A percentile compares a stretch with the other conserved stretches of the same genome.
Evolutionary conservation across 2,888 invertebrate species (phyloP).

Genomic region (Philereme vetulata): DNA sequence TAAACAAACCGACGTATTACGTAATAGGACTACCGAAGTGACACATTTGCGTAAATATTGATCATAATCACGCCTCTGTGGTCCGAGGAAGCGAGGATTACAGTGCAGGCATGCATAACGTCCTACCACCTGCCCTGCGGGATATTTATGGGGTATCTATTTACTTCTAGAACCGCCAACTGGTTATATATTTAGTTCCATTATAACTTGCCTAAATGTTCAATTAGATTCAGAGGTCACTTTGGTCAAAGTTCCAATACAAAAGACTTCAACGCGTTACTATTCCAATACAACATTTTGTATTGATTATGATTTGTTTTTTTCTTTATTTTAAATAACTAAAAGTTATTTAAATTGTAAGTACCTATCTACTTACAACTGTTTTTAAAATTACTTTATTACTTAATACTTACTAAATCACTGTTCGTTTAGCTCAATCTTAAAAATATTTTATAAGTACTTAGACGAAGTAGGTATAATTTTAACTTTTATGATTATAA

Average conservation of each 20-base stretch:
- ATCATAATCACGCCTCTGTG: conserved; percentile 70
- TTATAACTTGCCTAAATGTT: not conserved
- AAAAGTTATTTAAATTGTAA: too few relatives aligned
- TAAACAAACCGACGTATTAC: conserved; percentile 65
- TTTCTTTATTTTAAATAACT: not conserved
- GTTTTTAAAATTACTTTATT: too few relatives aligned
- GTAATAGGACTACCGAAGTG: conserved; percentile 63
- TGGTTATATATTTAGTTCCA: not conserved
- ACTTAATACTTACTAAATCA: too few relatives aligned
- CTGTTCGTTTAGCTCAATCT: too few relatives aligned
- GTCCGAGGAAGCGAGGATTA: conserved; percentile 55
- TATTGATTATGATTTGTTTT: not conserved
- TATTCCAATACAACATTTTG: conserved; percentile 8
- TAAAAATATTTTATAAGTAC: too few relatives aligned
- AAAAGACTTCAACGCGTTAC: conserved; percentile 79
- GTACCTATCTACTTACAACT: too few relatives aligned
- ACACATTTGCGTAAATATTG: conserved; percentile 79
- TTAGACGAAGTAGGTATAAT: too few relatives aligned
- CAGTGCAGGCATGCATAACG: conserved; percentile 57
- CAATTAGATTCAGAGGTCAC: conserved; percentile 32
- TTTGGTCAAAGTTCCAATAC: conserved; percentile 46
- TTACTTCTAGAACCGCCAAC: not conserved
- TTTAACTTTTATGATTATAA: too few relatives aligned
- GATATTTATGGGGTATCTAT: conserved; percentile 10
- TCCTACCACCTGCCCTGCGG: conserved; percentile 53